These are phyloP conservation scores for Calephelis virginiensis DNA, from an alignment of 1,140 invertebrate species.

Conservation along the genomic window DNA sequence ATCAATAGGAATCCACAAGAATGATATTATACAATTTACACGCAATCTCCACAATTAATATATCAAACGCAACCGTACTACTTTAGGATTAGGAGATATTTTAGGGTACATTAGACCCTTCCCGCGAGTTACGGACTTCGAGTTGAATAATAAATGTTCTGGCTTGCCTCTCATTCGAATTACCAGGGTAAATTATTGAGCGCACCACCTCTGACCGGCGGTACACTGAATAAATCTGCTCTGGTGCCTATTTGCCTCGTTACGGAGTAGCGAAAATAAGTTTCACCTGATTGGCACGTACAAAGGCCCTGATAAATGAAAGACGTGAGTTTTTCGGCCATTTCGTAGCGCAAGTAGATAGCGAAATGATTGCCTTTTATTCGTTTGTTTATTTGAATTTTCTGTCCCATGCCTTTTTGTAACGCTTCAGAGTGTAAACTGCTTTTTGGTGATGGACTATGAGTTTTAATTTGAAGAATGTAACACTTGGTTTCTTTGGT, in stretches of 20 bases:
- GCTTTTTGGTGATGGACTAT: too few relatives aligned
- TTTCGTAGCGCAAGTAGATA: conserved; percentile 12
- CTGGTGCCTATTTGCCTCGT: conserved; percentile 28
- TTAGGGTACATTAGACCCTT: conserved; percentile 20
- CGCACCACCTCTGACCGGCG: conserved; percentile 27
- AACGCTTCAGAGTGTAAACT: too few relatives aligned
- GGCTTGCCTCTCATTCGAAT: conserved; percentile 32
- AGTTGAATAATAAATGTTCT: conserved; percentile 32
- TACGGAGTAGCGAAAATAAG: conserved; percentile 16
- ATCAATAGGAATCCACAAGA: conserved; percentile 3
- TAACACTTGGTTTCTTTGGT: too few relatives aligned
- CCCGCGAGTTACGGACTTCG: conserved; percentile 23
- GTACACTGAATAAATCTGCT: conserved; percentile 28
- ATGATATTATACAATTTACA: conserved; percentile 15
- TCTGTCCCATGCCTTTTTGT: too few relatives aligned
- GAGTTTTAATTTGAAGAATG: too few relatives aligned
- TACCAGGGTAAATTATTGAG: conserved; percentile 36
- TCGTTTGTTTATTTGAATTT: too few relatives aligned
- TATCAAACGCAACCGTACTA: conserved; percentile 34
- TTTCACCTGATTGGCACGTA: conserved; percentile 15
- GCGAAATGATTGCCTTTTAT: conserved; percentile 2
- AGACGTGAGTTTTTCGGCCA: conserved; percentile 9
- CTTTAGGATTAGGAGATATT: conserved; percentile 20
- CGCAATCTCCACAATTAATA: conserved; percentile 15
- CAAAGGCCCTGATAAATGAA: conserved; percentile 16